Evolutionary conservation across 2,797 vertebrate species (phyloP).

Genomic region (Chelon auratus): DNA sequence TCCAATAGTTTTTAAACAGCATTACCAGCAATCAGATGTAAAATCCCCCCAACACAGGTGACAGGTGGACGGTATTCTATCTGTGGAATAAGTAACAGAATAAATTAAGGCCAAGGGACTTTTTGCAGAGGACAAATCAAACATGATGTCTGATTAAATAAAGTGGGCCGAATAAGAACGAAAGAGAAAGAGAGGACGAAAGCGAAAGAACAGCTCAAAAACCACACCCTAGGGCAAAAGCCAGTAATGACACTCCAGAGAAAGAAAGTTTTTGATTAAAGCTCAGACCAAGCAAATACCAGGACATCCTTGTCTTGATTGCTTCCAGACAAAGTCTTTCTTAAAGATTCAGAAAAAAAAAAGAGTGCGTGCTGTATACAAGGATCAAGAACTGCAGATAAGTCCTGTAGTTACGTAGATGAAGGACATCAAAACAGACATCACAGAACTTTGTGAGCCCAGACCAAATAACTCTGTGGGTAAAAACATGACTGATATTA

Average conservation of each 20-base stretch:
- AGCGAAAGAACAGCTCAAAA: conserved; percentile 23
- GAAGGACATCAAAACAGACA: background rate
- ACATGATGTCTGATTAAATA: background rate
- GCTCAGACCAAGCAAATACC: conserved; percentile 14
- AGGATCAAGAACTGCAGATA: conserved; percentile 5
- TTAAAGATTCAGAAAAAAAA: background rate
- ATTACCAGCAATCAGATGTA: background rate
- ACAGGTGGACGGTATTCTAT: background rate
- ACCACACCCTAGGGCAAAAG: conserved; percentile 14
- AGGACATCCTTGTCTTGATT: background rate
- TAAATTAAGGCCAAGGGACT: background rate
- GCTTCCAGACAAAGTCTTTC: background rate
- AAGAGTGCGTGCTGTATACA: background rate
- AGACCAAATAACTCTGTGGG: background rate
- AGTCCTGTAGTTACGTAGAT: background rate
- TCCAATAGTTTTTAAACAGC: background rate
- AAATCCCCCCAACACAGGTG: background rate
- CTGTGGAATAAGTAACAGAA: background rate
- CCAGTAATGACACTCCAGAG: background rate
- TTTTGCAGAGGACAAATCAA: background rate
- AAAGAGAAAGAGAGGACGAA: conserved; percentile 41
- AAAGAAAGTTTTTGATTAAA: conserved; percentile 1
- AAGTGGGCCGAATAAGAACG: background rate
- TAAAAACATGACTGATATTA: background rate
- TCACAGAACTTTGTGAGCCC: background rate